Conservation (phyloP, 2,888 invertebrate genomes). For the Bhutanitis thaidina region DNA sequence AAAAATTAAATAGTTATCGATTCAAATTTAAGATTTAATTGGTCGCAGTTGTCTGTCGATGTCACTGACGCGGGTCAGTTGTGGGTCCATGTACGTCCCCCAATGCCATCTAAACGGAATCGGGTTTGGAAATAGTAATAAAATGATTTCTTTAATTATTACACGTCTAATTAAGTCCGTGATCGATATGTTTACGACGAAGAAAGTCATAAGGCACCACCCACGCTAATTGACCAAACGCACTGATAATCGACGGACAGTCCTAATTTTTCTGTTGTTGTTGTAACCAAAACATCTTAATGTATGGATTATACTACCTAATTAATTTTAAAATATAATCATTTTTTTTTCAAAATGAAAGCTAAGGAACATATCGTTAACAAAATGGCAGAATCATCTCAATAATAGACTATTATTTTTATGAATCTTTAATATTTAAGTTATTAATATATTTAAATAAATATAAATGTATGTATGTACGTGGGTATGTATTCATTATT, state of each 20-base stretch:
- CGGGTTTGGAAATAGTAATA: conserved; percentile 26
- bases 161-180: conserved; percentile 33
- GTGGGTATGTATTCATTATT: no score
- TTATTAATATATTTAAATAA: no score
- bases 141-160: conserved; percentile 34
- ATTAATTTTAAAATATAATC: no score
- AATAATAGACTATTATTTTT: no score
- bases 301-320: no score
- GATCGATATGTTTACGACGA: conserved; percentile 31
- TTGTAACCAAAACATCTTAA: no score
- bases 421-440: no score
- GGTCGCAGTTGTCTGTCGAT: not conserved
- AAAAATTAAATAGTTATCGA: conserved; percentile 11
- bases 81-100: not conserved
- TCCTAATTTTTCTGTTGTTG: not conserved
- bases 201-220: conserved; percentile 34
- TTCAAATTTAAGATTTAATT: conserved; percentile 8
- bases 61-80: not conserved
- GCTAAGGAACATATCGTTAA: no score
- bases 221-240: conserved; percentile 23
- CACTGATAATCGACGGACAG: not conserved
- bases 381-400: no score
- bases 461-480: no score
- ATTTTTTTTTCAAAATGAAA: no score
- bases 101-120: conserved; percentile 12